These are phyloP conservation scores for Ectropis grisescens DNA, from an alignment of 1,140 invertebrate species.

Conservation along the genomic window DNA sequence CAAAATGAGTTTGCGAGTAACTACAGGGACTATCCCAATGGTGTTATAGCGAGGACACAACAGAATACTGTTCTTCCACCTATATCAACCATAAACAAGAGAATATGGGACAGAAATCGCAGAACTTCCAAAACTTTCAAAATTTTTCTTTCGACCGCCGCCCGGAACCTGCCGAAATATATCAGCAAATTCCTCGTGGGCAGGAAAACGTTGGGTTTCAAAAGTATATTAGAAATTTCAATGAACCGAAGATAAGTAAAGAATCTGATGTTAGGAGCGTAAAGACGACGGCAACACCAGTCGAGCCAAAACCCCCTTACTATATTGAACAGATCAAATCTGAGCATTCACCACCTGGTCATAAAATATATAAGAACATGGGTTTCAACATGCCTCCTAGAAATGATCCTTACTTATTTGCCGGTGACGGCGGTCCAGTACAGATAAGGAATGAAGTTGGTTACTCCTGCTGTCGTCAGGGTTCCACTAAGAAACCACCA, in stretches of 20 bases:
- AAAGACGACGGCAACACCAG: conserved; percentile 15
- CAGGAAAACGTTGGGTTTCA: conserved; percentile 56
- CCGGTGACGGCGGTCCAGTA: conserved; percentile 77
- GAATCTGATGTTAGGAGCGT: conserved; percentile 24
- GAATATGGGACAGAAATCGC: conserved; percentile 40
- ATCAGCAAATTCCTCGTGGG: conserved; percentile 30
- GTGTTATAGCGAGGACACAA: conserved; percentile 22
- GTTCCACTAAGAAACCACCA: conserved; percentile 77
- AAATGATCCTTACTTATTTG: conserved; percentile 71
- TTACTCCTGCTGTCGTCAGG: conserved; percentile 79
- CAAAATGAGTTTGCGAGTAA: conserved; percentile 26
- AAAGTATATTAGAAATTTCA: conserved; percentile 43
- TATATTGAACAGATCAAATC: conserved; percentile 69
- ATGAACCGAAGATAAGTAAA: conserved; percentile 26
- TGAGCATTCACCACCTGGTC: conserved; percentile 64
- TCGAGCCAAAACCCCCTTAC: conserved; percentile 49
- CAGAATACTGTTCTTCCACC: conserved; percentile 56
- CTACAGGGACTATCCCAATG: conserved; percentile 44
- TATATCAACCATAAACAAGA: conserved; percentile 69
- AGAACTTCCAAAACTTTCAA: conserved; percentile 39
- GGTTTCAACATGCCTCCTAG: conserved; percentile 41
- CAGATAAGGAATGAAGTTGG: conserved; percentile 72
- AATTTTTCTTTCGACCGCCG: conserved; percentile 35
- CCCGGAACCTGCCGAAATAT: conserved; percentile 25
- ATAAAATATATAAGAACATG: conserved; percentile 68